Percentiles rank a stretch among this genome's conserved stretches.
These are phyloP conservation scores for Drusus annulatus DNA, from an alignment of 1,140 invertebrate genomes.

Conservation along the genomic window DNA sequence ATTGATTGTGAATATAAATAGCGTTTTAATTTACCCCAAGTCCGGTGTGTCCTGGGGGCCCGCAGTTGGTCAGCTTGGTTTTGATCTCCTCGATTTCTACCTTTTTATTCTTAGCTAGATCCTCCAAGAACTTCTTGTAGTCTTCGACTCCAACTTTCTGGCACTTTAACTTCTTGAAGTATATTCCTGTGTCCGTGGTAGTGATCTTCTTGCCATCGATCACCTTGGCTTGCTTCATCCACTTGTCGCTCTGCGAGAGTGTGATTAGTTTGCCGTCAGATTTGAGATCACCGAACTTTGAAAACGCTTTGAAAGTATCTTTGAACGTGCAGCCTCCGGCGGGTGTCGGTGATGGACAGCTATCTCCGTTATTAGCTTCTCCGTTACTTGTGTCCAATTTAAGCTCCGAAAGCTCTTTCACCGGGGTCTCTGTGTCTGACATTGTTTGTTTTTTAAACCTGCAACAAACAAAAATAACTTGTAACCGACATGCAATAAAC, in stretches of 20 bases:
- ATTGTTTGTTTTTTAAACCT: slow-evolving; percentile 23
- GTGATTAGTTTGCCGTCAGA: slow-evolving; percentile 79
- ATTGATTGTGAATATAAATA: neutral
- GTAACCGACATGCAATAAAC: no score
- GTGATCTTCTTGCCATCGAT: slow-evolving; percentile 80
- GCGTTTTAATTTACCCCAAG: slow-evolving; percentile 64
- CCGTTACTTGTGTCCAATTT: slow-evolving; percentile 53
- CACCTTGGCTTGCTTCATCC: slow-evolving; percentile 84
- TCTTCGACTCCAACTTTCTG: slow-evolving; percentile 76
- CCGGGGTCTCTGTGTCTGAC: slow-evolving; percentile 49
- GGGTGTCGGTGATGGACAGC: slow-evolving; percentile 51
- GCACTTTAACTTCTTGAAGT: slow-evolving; percentile 78
- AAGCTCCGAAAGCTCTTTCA: slow-evolving; percentile 49
- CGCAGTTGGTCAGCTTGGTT: slow-evolving; percentile 83
- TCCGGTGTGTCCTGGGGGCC: slow-evolving; percentile 77
- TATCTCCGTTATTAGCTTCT: slow-evolving; percentile 36
- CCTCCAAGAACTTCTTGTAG: slow-evolving; percentile 87
- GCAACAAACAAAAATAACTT: no score
- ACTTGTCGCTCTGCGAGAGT: slow-evolving; percentile 81
- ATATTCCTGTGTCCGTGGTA: slow-evolving; percentile 80
- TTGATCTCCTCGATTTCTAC: slow-evolving; percentile 82
- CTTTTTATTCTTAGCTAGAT: slow-evolving; percentile 86
- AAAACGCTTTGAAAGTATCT: slow-evolving; percentile 71
- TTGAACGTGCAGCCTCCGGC: slow-evolving; percentile 46
- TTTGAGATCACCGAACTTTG: slow-evolving; percentile 80